These are phyloP conservation scores for Clostera curtula DNA, from an alignment of 2,888 invertebrate species.

Conservation along the genomic window DNA sequence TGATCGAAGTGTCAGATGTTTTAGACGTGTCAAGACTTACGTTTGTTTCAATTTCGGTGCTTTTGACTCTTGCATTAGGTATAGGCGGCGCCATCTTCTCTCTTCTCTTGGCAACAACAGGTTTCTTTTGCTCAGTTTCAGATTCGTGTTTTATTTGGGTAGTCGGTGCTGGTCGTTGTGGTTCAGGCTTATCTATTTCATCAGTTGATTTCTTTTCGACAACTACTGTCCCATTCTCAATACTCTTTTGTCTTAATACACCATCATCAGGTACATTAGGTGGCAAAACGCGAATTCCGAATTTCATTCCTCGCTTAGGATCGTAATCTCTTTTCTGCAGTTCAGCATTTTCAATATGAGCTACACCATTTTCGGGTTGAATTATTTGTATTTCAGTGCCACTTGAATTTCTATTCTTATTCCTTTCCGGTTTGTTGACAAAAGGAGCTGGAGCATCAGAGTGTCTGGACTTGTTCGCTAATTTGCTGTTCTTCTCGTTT, in stretches of 20 bases:
- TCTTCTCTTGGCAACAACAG: constrained; percentile 69
- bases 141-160: constrained; percentile 69
- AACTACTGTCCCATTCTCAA: constrained; percentile 55
- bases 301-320: constrained; percentile 76
- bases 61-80: constrained; percentile 59
- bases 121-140: constrained; percentile 61
- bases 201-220: constrained; percentile 51
- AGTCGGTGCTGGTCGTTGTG: constrained; percentile 42
- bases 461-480: constrained; percentile 49
- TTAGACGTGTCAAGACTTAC: constrained; percentile 42
- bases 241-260: constrained; percentile 56
- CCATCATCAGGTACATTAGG: constrained; percentile 72
- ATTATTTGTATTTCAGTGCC: constrained; percentile 58
- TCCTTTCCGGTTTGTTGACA: constrained; percentile 55
- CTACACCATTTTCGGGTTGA: constrained; percentile 55
- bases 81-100: constrained; percentile 68
- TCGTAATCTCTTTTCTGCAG: constrained; percentile 74
- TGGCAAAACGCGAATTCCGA: constrained; percentile 80
- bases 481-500: constrained; percentile 64
- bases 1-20: constrained; percentile 45
- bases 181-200: constrained; percentile 59
- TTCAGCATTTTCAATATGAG: constrained; percentile 62
- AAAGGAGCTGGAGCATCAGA: constrained; percentile 46
- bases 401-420: constrained; percentile 51
- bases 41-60: constrained; percentile 51